Conservation (phyloP, 2,888 invertebrate species). For the Trimorus sp. region DNA sequence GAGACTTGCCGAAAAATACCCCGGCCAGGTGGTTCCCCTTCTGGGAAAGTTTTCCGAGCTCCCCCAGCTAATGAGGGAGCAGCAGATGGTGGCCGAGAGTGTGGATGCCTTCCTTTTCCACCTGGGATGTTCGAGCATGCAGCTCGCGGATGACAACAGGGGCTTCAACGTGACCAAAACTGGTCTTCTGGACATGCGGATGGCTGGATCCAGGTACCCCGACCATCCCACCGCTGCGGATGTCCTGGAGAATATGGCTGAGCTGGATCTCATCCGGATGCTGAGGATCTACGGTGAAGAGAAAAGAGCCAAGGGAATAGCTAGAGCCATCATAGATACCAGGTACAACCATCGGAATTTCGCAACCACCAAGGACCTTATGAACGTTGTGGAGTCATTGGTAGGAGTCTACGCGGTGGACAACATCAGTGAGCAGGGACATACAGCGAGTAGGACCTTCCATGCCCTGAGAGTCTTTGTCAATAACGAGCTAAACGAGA, state of each 20-base stretch:
- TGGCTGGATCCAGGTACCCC: constrained; percentile 90
- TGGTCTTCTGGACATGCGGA: constrained; percentile 97
- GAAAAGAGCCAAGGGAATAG: constrained; percentile 92
- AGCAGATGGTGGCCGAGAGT: constrained; percentile 85
- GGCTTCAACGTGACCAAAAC: constrained; percentile 94
- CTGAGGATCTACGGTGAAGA: constrained; percentile 97
- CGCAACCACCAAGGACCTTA: constrained; percentile 91
- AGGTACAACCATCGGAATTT: constrained; percentile 89
- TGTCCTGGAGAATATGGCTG: constrained; percentile 90
- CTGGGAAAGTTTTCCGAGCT: constrained; percentile 95
- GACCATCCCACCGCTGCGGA: constrained; percentile 92
- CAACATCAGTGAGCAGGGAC: constrained; percentile 88
- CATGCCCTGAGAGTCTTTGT: constrained; percentile 97
- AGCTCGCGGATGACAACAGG: constrained; percentile 90
- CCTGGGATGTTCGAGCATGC: constrained; percentile 98
- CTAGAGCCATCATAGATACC: constrained; percentile 92
- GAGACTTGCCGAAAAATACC: constrained; percentile 86
- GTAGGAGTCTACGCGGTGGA: constrained; percentile 84
- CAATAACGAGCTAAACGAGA: constrained; percentile 97
- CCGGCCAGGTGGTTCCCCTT: constrained; percentile 89
- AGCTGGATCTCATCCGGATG: constrained; percentile 90
- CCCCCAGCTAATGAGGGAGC: constrained; percentile 85
- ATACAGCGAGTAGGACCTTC: constrained; percentile 95
- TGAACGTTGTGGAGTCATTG: constrained; percentile 86
- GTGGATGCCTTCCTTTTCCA: constrained; percentile 96